Percentiles rank a stretch among this genome's conserved stretches.
These are phyloP conservation scores for Solea senegalensis DNA, from an alignment of 2,113 vertebrate species.

Conservation along the genomic window DNA sequence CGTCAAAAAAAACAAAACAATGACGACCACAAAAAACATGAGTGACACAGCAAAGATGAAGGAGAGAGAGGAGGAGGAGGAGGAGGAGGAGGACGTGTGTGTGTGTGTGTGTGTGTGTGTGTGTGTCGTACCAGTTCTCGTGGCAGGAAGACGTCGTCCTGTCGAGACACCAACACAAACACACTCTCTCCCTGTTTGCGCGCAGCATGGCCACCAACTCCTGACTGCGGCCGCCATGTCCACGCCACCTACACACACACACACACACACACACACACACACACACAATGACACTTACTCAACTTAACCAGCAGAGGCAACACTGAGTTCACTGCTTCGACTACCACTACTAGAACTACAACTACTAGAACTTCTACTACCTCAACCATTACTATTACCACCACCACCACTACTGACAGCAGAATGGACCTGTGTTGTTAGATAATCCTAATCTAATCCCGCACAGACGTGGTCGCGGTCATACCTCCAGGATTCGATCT, in stretches of 20 bases:
- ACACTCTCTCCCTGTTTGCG: constrained; percentile 91
- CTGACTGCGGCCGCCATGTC: constrained; percentile 90
- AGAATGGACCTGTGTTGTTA: no score
- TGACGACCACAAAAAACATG: constrained; percentile 1
- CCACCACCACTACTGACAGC: no score
- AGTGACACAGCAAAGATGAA: background rate
- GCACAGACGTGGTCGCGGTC: no score
- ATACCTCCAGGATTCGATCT: constrained; percentile 93
- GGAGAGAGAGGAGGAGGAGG: background rate
- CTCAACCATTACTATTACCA: no score
- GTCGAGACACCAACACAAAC: constrained; percentile 86
- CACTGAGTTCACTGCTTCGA: no score
- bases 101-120: background rate
- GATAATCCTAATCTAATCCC: no score
- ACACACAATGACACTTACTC: background rate
- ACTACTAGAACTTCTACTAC: no score
- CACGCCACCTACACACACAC: constrained; percentile 85
- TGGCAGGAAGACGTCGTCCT: constrained; percentile 91
- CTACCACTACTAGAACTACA: no score
- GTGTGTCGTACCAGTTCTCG: constrained; percentile 88
- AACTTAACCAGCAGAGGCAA: constrained; percentile 7
- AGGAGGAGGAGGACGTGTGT: constrained; percentile 10
- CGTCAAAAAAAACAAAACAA: background rate
- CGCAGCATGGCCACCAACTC: constrained; percentile 95
- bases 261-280: constrained; percentile 11